Evolutionary conservation across 2,113 vertebrate species (phyloP).

Genomic region (Pandion haliaetus): DNA sequence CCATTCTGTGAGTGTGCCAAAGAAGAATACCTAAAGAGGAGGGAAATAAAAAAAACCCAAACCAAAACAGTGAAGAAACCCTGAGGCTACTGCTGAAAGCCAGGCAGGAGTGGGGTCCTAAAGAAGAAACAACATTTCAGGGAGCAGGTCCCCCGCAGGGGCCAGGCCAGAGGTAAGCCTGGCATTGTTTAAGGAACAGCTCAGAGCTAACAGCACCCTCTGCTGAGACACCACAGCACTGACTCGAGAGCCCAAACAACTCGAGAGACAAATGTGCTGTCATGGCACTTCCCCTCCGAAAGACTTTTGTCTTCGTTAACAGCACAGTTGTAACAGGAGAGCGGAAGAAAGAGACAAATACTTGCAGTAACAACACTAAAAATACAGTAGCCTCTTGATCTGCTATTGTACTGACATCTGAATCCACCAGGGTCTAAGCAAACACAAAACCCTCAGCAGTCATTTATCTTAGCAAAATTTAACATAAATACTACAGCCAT

Average conservation of each 20-base stretch:
- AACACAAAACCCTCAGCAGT: not conserved
- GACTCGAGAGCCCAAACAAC: not conserved
- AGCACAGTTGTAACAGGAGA: not conserved
- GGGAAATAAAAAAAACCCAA: not conserved
- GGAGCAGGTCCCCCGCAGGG: not conserved
- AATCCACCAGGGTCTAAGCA: not conserved
- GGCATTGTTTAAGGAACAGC: not conserved
- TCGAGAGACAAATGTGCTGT: not conserved
- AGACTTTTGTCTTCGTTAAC: not conserved
- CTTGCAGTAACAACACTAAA: not conserved
- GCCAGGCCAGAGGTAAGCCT: not conserved
- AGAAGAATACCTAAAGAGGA: conserved; percentile 62
- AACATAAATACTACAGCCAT: not conserved
- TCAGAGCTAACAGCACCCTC: conserved; percentile 36
- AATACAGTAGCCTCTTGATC: not conserved
- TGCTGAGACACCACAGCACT: conserved; percentile 26
- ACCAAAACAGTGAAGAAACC: not conserved
- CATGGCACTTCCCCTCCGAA: not conserved
- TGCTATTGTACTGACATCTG: not conserved
- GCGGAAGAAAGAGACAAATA: not conserved
- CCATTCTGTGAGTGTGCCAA: conserved; percentile 93
- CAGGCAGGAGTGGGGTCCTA: not conserved
- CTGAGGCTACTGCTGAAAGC: not conserved
- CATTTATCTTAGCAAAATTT: not conserved
- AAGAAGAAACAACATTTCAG: not conserved